Conservation (phyloP, 2,797 vertebrate genomes). For the Coranthus polyacanthus region DNA sequence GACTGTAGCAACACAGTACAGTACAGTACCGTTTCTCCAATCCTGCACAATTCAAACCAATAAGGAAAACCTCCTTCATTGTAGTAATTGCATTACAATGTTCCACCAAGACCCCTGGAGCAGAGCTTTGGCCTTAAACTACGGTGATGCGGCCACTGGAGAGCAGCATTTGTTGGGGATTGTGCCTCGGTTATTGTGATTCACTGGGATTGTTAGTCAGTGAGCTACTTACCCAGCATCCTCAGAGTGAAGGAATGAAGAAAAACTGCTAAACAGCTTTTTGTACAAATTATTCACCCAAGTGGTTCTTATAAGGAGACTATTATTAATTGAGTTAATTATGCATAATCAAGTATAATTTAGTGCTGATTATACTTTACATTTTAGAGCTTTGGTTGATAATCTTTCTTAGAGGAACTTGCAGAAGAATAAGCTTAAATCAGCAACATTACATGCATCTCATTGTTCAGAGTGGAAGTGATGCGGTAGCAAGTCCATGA, state of each 20-base stretch:
- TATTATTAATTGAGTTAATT: slow-evolving; percentile 57
- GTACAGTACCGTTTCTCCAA: slow-evolving; percentile 17
- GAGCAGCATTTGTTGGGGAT: slow-evolving; percentile 65
- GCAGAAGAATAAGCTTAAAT: slow-evolving; percentile 21
- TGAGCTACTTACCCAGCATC: slow-evolving; percentile 60
- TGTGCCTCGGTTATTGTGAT: slow-evolving; percentile 58
- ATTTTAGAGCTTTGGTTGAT: slow-evolving; percentile 37
- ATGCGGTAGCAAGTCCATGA: too few species aligned
- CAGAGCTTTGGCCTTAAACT: slow-evolving; percentile 64
- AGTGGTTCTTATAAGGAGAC: slow-evolving; percentile 41
- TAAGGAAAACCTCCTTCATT: slow-evolving; percentile 31
- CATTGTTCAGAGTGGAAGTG: slow-evolving; percentile 24
- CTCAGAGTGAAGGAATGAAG: slow-evolving; percentile 35
- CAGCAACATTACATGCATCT: slow-evolving; percentile 44
- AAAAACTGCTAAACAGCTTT: slow-evolving; percentile 46
- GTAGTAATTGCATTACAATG: slow-evolving; percentile 35
- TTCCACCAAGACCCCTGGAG: slow-evolving; percentile 54
- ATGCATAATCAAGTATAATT: slow-evolving; percentile 52
- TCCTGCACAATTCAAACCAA: slow-evolving; percentile 21
- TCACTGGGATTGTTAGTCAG: slow-evolving; percentile 54
- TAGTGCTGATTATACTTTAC: slow-evolving; percentile 56
- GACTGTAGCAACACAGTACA: slow-evolving; percentile 19
- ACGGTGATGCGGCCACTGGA: slow-evolving; percentile 57
- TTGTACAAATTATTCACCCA: slow-evolving; percentile 48
- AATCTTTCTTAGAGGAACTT: slow-evolving; percentile 33